A percentile compares a stretch with the other conserved stretches of the same genome.
Evolutionary conservation across 2,797 vertebrate species (phyloP).

Genomic region (Enteromius anoplus): DNA sequence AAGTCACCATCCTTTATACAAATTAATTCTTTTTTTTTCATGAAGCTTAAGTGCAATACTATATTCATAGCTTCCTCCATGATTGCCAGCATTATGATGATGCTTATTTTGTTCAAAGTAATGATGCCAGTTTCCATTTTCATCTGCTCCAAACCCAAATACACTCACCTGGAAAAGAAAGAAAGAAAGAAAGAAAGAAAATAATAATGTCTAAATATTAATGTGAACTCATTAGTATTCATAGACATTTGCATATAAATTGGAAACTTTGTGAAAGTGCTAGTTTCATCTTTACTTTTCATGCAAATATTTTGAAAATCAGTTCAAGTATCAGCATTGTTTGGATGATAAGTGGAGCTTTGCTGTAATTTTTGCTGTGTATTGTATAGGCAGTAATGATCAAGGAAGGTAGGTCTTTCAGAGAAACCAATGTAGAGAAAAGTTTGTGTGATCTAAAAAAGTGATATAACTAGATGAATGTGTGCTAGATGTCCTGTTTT

Average conservation of each 20-base stretch:
- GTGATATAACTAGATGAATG: too few species aligned
- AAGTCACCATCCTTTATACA: constrained; percentile 43
- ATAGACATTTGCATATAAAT: constrained; percentile 11
- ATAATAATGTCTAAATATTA: not conserved
- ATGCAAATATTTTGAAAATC: not conserved
- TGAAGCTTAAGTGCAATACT: constrained; percentile 12
- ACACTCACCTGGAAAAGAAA: constrained; percentile 32
- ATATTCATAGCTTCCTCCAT: constrained; percentile 34
- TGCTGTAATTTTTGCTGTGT: not conserved
- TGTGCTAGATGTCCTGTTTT: too few species aligned
- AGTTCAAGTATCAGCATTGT: not conserved
- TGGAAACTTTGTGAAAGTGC: not conserved
- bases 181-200: not conserved
- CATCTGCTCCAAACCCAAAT: constrained; percentile 46
- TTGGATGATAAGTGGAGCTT: not conserved
- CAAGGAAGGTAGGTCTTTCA: not conserved
- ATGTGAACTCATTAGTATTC: not conserved
- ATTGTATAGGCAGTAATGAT: not conserved
- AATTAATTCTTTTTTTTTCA: constrained; percentile 22
- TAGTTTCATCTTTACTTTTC: not conserved
- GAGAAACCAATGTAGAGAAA: not conserved
- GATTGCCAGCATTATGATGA: constrained; percentile 24
- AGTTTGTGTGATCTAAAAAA: too few species aligned
- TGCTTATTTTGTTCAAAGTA: constrained; percentile 42
- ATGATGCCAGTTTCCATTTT: constrained; percentile 47